phyloP scores from a whole-genome alignment of 2,888 invertebrate genomes.

The Belgica antarctica region DNA sequence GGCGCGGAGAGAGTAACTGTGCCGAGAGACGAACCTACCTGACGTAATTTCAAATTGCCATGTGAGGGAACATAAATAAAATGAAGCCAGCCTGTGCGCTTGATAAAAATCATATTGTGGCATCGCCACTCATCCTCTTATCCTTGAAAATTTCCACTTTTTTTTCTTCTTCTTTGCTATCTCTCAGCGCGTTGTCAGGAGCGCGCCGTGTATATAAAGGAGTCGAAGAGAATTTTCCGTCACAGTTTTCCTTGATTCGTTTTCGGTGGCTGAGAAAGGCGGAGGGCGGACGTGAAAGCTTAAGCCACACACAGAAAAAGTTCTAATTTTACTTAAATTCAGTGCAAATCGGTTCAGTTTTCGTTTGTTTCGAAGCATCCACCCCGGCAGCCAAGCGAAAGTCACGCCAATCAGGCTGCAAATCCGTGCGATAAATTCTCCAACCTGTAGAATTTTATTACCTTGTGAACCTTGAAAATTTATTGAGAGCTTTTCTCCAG shows the following conservation, averaged over 20 bases:
- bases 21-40: slow-evolving; percentile 26
- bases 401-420: no score
- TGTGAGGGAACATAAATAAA: slow-evolving; percentile 36
- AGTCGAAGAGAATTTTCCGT: slow-evolving; percentile 17
- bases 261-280: not conserved
- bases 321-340: slow-evolving; percentile 5
- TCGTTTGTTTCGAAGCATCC: not conserved
- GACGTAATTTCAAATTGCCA: slow-evolving; percentile 34
- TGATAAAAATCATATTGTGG: slow-evolving; percentile 22
- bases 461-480: slow-evolving; percentile 41
- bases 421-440: not conserved
- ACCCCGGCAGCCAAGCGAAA: no score
- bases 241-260: slow-evolving; percentile 41
- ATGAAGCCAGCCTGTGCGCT: slow-evolving; percentile 22
- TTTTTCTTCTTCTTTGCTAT: no score
- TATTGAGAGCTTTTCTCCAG: slow-evolving; percentile 26
- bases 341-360: not conserved
- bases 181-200: slow-evolving; percentile 12
- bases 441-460: slow-evolving; percentile 40
- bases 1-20: not conserved
- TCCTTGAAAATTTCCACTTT: slow-evolving; percentile 32
- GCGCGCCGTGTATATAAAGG: slow-evolving; percentile 32
- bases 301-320: not conserved
- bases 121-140: slow-evolving; percentile 4
- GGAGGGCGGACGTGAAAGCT: slow-evolving; percentile 11